phyloP scores from a whole-genome alignment of 2,113 vertebrate species.

The Hippoglossus stenolepis region DNA sequence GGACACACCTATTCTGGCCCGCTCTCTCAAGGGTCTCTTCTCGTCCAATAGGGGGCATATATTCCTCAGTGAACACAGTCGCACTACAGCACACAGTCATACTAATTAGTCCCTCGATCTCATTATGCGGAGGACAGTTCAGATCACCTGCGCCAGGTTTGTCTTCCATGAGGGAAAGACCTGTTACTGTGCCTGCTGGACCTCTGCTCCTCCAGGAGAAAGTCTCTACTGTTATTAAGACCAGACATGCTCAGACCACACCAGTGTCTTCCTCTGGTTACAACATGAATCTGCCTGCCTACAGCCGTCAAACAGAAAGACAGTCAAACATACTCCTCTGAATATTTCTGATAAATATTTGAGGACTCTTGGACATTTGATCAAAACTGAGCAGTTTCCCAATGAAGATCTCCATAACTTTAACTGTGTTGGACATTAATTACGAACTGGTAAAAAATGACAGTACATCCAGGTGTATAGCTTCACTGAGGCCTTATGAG shows the following conservation, averaged over 20 bases:
- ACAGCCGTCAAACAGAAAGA: neutral
- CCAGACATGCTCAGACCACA: conserved; percentile 34
- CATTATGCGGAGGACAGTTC: conserved; percentile 78
- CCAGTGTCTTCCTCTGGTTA: neutral
- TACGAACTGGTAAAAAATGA: conserved; percentile 4
- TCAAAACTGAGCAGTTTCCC: conserved; percentile 22
- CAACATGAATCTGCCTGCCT: conserved; percentile 8
- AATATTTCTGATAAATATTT: conserved; percentile 37
- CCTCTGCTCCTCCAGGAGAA: conserved; percentile 52
- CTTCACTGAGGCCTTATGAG: neutral
- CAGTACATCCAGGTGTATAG: neutral
- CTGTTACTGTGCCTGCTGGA: conserved; percentile 70
- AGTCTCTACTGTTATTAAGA: conserved; percentile 70
- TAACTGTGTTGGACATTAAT: conserved; percentile 9
- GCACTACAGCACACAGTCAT: conserved; percentile 55
- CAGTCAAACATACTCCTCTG: conserved; percentile 15
- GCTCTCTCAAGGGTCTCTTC: conserved; percentile 62
- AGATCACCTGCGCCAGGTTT: conserved; percentile 68
- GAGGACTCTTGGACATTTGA: conserved; percentile 9
- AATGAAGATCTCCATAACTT: conserved; percentile 1
- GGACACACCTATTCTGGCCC: conserved; percentile 56
- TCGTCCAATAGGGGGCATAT: conserved; percentile 52
- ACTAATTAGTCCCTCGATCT: conserved; percentile 85
- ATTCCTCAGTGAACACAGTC: conserved; percentile 54
- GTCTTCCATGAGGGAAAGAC: conserved; percentile 68